These are phyloP conservation scores for Napeogenes inachia DNA, from an alignment of 2,888 invertebrate species.

Conservation along the genomic window DNA sequence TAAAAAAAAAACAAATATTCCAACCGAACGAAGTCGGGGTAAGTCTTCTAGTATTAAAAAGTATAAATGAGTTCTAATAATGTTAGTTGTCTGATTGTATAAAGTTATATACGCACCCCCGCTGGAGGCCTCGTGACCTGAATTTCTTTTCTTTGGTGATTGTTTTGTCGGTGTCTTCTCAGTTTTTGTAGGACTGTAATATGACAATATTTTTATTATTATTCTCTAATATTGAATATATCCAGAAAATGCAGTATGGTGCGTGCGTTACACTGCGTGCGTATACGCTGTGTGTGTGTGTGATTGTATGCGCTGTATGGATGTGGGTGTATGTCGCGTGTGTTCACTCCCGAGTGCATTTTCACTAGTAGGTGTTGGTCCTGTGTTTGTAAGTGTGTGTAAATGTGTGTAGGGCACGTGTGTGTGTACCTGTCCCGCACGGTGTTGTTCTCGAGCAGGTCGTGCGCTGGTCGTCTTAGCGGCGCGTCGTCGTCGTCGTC, in stretches of 20 bases:
- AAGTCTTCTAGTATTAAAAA: no score
- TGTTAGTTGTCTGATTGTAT: not conserved
- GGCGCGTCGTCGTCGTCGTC: conserved; percentile 66
- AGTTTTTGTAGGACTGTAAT: conserved; percentile 58
- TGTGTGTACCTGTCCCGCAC: conserved; percentile 38
- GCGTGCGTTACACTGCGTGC: no score
- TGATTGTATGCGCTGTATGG: conserved; percentile 7
- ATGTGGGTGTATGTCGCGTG: not conserved
- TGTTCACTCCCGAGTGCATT: not conserved
- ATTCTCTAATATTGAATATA: no score
- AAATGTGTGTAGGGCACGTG: conserved; percentile 10
- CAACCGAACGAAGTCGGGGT: no score
- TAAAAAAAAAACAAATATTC: no score
- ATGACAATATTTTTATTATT: not conserved
- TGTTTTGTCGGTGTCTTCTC: conserved; percentile 57
- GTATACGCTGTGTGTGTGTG: not conserved
- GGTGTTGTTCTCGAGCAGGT: conserved; percentile 46
- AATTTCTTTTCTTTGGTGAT: conserved; percentile 74
- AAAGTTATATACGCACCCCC: conserved; percentile 44
- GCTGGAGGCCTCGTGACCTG: conserved; percentile 57
- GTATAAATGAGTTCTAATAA: no score
- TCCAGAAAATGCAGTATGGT: no score
- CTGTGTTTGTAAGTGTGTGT: conserved; percentile 11
- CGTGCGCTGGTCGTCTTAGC: conserved; percentile 50
- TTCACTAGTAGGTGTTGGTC: no score